A percentile compares a stretch with the other conserved stretches of the same genome.
These are phyloP conservation scores for Drosophila helvetica DNA, from an alignment of 2,888 invertebrate species.

Conservation along the genomic window DNA sequence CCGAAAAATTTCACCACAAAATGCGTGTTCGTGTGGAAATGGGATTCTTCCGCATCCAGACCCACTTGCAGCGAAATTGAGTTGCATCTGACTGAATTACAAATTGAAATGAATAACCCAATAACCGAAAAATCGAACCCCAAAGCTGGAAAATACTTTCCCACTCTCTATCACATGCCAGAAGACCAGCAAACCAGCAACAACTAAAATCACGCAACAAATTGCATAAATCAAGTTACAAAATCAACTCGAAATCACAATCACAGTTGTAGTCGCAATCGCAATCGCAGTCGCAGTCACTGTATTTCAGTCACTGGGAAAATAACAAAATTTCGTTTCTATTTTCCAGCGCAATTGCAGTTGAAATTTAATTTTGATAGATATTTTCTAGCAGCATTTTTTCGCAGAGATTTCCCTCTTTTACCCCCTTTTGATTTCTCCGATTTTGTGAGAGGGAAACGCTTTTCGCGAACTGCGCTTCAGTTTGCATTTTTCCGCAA, in stretches of 20 bases:
- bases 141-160: constrained; percentile 26
- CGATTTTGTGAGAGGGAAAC: constrained; percentile 9
- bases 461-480: constrained; percentile 45
- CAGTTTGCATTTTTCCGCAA: constrained; percentile 60
- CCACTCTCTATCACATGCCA: constrained; percentile 7
- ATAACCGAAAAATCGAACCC: constrained; percentile 4
- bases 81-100: constrained; percentile 46
- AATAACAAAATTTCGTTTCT: constrained; percentile 38
- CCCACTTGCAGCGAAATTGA: constrained; percentile 45
- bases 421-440: neutral
- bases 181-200: constrained; percentile 8
- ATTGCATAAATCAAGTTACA: constrained; percentile 61
- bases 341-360: constrained; percentile 49
- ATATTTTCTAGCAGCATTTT: constrained; percentile 58
- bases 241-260: constrained; percentile 31
- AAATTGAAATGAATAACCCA: constrained; percentile 55
- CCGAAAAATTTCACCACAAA: constrained; percentile 21
- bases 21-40: constrained; percentile 40
- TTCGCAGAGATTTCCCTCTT: constrained; percentile 9
- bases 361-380: constrained; percentile 69
- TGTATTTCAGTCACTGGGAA: constrained; percentile 20
- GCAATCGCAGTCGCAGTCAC: constrained; percentile 13
- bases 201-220: constrained; percentile 24
- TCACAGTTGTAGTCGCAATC: constrained; percentile 3
- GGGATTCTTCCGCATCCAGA: neutral